Evolutionary conservation across 2,888 invertebrate species (phyloP).

Genomic region (Ochropleura plecta): DNA sequence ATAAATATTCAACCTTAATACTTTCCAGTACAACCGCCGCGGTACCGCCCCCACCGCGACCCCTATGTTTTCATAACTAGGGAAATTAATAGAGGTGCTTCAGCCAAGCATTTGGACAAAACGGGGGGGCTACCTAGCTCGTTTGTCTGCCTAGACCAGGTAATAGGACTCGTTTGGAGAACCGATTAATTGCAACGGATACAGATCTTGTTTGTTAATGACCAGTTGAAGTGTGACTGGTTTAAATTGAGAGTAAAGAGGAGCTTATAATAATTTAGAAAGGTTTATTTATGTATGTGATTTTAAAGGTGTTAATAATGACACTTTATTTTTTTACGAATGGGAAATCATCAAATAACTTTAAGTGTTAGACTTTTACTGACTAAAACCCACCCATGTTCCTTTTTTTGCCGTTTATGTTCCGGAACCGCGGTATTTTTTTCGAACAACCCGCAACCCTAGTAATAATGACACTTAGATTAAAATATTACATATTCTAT

Average conservation of each 20-base stretch:
- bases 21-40: constrained; percentile 6
- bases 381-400: no score
- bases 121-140: constrained; percentile 43
- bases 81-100: constrained; percentile 56
- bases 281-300: neutral
- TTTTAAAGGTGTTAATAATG: constrained; percentile 17
- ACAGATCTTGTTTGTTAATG: constrained; percentile 51
- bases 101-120: constrained; percentile 44
- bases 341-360: no score
- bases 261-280: neutral
- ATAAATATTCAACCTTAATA: neutral
- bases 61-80: constrained; percentile 51
- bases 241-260: constrained; percentile 5
- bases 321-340: no score
- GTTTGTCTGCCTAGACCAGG: constrained; percentile 38
- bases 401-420: no score
- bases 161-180: constrained; percentile 30
- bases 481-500: neutral
- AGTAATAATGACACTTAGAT: neutral
- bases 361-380: no score
- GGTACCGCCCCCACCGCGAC: neutral
- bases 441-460: no score
- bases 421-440: no score
- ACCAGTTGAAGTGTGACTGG: constrained; percentile 17
- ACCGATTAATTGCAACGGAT: constrained; percentile 49